These are phyloP conservation scores for Sinotaia quadrata DNA, from an alignment of 2,888 invertebrate genomes.

Conservation along the genomic window DNA sequence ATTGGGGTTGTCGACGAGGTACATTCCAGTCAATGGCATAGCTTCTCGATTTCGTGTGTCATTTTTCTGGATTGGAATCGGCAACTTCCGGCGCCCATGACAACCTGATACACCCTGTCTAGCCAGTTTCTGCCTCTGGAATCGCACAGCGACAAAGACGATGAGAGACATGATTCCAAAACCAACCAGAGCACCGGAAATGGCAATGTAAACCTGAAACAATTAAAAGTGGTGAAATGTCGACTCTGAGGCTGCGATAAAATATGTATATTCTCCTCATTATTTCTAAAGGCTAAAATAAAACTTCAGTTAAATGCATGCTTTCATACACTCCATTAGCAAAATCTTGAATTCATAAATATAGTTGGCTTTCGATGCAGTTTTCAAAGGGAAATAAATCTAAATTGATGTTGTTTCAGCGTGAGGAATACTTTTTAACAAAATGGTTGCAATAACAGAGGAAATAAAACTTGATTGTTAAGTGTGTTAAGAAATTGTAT, in stretches of 20 bases:
- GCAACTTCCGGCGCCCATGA: slow-evolving; percentile 28
- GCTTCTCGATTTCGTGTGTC: slow-evolving; percentile 33
- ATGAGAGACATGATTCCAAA: slow-evolving; percentile 27
- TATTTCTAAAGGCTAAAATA: background rate
- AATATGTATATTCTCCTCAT: background rate
- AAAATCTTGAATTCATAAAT: background rate
- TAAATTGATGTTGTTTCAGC: too few relatives aligned
- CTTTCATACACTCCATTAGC: too few relatives aligned
- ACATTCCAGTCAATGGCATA: slow-evolving; percentile 47
- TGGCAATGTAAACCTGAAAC: slow-evolving; percentile 39
- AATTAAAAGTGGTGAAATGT: background rate
- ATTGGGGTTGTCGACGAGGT: slow-evolving; percentile 53
- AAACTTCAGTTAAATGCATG: background rate
- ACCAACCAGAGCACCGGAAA: slow-evolving; percentile 27
- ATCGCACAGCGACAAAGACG: slow-evolving; percentile 26
- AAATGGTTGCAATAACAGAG: too few relatives aligned
- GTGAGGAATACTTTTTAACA: too few relatives aligned
- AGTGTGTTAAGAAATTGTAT: too few relatives aligned
- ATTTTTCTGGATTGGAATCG: slow-evolving; percentile 28
- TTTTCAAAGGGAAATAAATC: background rate
- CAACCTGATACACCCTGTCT: slow-evolving; percentile 22
- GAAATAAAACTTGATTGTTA: too few relatives aligned
- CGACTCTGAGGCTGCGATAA: background rate
- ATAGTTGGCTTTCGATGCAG: too few relatives aligned
- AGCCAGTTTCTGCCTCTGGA: slow-evolving; percentile 28